Percentiles rank a stretch among this genome's conserved stretches.
phyloP scores from a whole-genome alignment of 2,113 vertebrate species.

The Regulus satrapa region DNA sequence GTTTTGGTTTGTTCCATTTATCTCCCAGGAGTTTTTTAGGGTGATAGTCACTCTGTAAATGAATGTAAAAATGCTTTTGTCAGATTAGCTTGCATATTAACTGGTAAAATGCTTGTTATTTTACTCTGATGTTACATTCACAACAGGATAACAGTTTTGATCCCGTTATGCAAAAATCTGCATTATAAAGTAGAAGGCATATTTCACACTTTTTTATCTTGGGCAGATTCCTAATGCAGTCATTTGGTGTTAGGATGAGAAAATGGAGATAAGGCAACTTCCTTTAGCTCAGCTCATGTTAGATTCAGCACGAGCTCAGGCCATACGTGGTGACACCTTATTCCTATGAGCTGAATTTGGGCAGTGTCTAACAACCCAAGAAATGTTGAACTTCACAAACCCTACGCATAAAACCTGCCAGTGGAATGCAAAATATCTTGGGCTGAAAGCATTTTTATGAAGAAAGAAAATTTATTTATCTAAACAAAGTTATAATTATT shows the following conservation, averaged over 20 bases:
- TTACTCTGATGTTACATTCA: conserved; percentile 33
- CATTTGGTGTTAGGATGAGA: conserved; percentile 28
- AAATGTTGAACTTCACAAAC: background rate
- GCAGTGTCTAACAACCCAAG: background rate
- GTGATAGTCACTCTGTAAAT: conserved; percentile 21
- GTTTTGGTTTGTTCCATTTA: conserved; percentile 34
- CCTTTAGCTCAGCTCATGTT: background rate
- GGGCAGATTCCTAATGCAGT: conserved; percentile 21
- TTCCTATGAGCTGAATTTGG: background rate
- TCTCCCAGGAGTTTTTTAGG: conserved; percentile 49
- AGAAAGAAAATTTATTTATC: background rate
- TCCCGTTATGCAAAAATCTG: conserved; percentile 64
- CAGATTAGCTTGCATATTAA: conserved; percentile 35
- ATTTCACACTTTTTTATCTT: conserved; percentile 46
- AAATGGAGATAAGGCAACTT: conserved; percentile 21
- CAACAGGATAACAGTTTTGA: conserved; percentile 59
- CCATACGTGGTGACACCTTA: background rate
- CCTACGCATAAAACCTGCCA: background rate
- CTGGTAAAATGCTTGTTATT: conserved; percentile 53
- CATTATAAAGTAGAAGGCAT: conserved; percentile 56
- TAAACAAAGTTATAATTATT: background rate
- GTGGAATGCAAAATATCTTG: background rate
- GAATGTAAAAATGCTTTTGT: conserved; percentile 40
- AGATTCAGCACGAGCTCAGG: background rate
- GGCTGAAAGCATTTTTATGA: background rate